Percentiles rank a stretch among this genome's conserved stretches.
These are phyloP conservation scores for Agrochola lychnidis DNA, from an alignment of 2,888 invertebrate genomes.

Conservation along the genomic window DNA sequence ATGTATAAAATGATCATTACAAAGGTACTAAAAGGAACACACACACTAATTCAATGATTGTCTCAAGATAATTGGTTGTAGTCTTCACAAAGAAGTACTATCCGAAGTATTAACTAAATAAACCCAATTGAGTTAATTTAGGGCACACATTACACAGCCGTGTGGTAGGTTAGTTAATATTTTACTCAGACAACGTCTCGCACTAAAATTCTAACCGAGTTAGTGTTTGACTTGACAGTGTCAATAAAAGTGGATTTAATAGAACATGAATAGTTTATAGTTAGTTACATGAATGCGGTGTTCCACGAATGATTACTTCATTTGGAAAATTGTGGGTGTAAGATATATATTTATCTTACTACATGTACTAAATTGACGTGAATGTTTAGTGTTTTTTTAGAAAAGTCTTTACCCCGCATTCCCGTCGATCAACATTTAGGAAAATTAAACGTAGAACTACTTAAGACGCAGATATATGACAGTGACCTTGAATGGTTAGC, in stretches of 20 bases:
- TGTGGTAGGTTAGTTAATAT: slow-evolving; percentile 42
- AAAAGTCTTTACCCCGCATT: neutral
- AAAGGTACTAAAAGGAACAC: neutral
- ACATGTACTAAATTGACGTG: neutral
- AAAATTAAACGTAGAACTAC: neutral
- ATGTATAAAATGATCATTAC: neutral
- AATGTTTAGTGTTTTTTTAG: neutral
- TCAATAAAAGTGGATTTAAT: slow-evolving; percentile 49
- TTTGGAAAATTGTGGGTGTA: neutral
- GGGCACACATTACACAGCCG: slow-evolving; percentile 12
- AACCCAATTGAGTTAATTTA: slow-evolving; percentile 31
- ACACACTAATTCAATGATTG: neutral
- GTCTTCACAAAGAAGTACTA: slow-evolving; percentile 12
- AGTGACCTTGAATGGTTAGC: no score
- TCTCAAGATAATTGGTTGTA: slow-evolving; percentile 17
- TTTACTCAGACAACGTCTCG: slow-evolving; percentile 34
- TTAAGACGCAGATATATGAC: no score
- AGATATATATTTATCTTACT: neutral
- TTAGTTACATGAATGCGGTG: slow-evolving; percentile 5
- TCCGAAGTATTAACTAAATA: slow-evolving; percentile 21
- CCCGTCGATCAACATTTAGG: neutral
- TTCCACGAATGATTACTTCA: neutral
- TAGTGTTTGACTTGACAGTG: slow-evolving; percentile 35
- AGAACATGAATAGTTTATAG: slow-evolving; percentile 19
- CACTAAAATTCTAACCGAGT: slow-evolving; percentile 41